Conservation (phyloP, 2,888 invertebrate species). For the Mesochorus sp. region DNA sequence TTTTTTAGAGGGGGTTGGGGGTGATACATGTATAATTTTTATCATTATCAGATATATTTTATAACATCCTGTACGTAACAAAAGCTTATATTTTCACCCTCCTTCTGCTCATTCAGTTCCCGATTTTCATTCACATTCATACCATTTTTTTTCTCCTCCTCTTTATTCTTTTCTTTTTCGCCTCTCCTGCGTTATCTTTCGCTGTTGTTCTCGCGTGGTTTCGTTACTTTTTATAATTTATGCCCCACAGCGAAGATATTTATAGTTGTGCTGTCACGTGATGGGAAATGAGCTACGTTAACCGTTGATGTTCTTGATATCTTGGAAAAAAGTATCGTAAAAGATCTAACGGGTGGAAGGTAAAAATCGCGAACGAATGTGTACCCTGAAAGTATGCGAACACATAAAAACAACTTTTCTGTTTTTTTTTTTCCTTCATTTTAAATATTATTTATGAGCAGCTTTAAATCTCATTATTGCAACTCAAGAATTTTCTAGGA, state of each 20-base stretch:
- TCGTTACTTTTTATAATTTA: constrained; percentile 38
- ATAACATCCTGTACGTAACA: constrained; percentile 6
- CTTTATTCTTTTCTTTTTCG: not conserved
- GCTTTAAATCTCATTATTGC: too few relatives aligned
- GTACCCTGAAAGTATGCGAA: too few relatives aligned
- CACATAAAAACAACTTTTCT: too few relatives aligned
- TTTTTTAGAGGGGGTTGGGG: too few relatives aligned
- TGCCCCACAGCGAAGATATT: constrained; percentile 24
- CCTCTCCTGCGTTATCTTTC: not conserved
- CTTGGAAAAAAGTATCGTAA: constrained; percentile 41
- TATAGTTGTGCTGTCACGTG: constrained; percentile 22
- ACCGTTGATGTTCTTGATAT: constrained; percentile 24
- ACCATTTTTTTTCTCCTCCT: constrained; percentile 1
- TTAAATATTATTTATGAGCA: too few relatives aligned
- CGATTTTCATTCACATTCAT: not conserved
- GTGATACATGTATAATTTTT: not conserved
- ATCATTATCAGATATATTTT: constrained; percentile 15
- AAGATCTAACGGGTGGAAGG: constrained; percentile 30
- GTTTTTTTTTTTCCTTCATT: too few relatives aligned
- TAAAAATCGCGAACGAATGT: not conserved
- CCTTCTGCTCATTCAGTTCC: not conserved
- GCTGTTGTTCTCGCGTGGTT: constrained; percentile 12
- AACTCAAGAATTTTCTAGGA: too few relatives aligned
- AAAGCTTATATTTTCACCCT: constrained; percentile 14
- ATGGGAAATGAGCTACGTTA: constrained; percentile 18